A percentile compares a stretch with the other conserved stretches of the same genome.
These are phyloP conservation scores for Anneissia japonica DNA, from an alignment of 35 echinoderm and acorn worm species.

Conservation along the genomic window DNA sequence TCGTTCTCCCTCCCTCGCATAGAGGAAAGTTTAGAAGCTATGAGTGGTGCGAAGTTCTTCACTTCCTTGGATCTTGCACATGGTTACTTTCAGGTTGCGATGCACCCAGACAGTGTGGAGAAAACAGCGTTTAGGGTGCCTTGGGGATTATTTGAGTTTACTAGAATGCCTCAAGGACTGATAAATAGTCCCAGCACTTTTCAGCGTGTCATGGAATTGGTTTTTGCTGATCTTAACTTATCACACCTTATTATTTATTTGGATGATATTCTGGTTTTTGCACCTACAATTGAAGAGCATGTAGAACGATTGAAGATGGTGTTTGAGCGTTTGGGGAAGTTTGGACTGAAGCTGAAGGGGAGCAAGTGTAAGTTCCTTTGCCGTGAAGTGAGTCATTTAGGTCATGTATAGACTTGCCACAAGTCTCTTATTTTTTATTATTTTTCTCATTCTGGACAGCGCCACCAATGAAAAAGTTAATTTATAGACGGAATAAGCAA, in stretches of 20 bases:
- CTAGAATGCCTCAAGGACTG: conserved; percentile 28
- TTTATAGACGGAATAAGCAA: no score
- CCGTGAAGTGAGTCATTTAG: no score
- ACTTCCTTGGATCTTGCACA: conserved; percentile 28
- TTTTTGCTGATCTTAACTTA: background rate
- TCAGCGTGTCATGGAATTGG: background rate
- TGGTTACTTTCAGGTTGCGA: background rate
- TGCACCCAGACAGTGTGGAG: background rate
- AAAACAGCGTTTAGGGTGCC: conserved; percentile 37
- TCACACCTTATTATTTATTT: background rate
- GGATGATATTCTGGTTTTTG: conserved; percentile 18
- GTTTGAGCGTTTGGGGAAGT: background rate
- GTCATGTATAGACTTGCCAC: no score
- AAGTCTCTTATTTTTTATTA: no score
- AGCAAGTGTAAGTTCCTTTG: no score
- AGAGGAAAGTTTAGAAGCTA: conserved; percentile 45
- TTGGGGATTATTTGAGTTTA: conserved; percentile 19
- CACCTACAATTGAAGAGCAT: background rate
- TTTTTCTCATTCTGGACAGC: no score
- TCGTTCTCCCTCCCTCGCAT: conserved; percentile 31
- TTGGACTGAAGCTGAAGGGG: background rate
- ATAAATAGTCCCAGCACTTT: conserved; percentile 18
- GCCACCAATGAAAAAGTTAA: no score
- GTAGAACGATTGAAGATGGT: background rate
- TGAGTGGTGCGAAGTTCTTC: conserved; percentile 30